Percentiles rank a stretch among this genome's conserved stretches.
Conservation (phyloP, 2,888 invertebrate genomes). For the Scotopteryx bipunctaria region DNA sequence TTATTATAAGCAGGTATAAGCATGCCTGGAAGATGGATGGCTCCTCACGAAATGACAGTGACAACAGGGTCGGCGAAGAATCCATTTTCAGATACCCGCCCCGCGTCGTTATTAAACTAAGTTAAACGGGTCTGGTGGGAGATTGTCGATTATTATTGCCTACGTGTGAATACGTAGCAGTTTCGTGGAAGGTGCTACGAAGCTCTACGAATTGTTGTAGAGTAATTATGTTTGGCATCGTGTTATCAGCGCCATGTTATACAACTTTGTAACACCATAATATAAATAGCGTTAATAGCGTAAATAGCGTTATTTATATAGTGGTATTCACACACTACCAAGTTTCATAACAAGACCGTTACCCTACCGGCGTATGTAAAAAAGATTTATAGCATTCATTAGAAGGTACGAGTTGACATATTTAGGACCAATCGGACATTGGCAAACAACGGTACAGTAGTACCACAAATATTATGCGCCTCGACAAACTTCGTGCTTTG, state of each 20-base stretch:
- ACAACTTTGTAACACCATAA: too few species aligned
- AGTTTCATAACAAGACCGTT: too few species aligned
- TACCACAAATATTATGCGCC: too few species aligned
- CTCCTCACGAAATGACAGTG: constrained; percentile 52
- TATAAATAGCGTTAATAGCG: not conserved
- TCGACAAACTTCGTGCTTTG: too few species aligned
- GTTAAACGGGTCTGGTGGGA: constrained; percentile 29
- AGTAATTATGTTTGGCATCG: not conserved
- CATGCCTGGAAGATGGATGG: constrained; percentile 53
- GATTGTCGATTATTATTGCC: constrained; percentile 40
- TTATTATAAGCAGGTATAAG: constrained; percentile 49
- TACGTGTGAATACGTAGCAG: constrained; percentile 21
- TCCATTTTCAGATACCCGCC: constrained; percentile 43
- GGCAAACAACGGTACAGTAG: too few species aligned
- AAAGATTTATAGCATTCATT: too few species aligned
- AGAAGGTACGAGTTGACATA: too few species aligned
- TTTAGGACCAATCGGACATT: too few species aligned
- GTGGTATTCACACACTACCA: too few species aligned
- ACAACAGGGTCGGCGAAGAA: constrained; percentile 41
- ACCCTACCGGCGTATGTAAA: too few species aligned
- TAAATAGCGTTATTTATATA: too few species aligned
- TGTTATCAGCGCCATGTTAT: not conserved
- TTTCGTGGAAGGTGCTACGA: constrained; percentile 15
- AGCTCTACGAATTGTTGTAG: constrained; percentile 9
- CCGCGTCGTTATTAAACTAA: constrained; percentile 40